These are phyloP conservation scores for Chelonus formosanus DNA, from an alignment of 2,888 invertebrate species.

Conservation along the genomic window DNA sequence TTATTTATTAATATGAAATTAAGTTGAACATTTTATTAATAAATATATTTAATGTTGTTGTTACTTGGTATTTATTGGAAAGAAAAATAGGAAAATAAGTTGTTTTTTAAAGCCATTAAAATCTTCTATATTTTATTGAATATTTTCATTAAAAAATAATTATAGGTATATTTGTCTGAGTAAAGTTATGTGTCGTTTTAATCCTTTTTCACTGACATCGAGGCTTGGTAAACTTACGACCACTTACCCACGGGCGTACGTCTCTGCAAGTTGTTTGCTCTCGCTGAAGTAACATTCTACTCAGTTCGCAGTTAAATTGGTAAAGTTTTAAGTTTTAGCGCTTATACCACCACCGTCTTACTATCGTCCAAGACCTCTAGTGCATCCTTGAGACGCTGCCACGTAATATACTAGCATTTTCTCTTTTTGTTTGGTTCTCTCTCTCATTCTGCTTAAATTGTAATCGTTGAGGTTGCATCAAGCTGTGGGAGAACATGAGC, in stretches of 20 bases:
- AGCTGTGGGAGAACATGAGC: conserved; percentile 1
- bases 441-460: conserved; percentile 21
- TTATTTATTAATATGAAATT: no score
- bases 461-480: conserved; percentile 17
- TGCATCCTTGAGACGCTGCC: background rate
- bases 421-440: background rate
- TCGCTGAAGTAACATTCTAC: conserved; percentile 42
- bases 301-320: conserved; percentile 46
- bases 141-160: conserved; percentile 3
- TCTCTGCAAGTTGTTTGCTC: conserved; percentile 42
- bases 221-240: conserved; percentile 44
- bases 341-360: conserved; percentile 33
- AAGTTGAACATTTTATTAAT: no score
- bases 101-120: background rate
- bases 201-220: conserved; percentile 42
- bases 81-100: conserved; percentile 1
- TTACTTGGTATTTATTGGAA: no score
- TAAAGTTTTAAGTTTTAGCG: conserved; percentile 47
- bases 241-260: conserved; percentile 38
- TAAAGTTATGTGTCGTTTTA: conserved; percentile 20
- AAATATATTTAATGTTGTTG: no score
- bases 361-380: conserved; percentile 15
- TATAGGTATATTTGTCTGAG: conserved; percentile 10
- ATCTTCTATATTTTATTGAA: background rate
- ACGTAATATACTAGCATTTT: conserved; percentile 20